Conservation (phyloP, 2,113 vertebrate species). For the Anthoscopus minutus region DNA sequence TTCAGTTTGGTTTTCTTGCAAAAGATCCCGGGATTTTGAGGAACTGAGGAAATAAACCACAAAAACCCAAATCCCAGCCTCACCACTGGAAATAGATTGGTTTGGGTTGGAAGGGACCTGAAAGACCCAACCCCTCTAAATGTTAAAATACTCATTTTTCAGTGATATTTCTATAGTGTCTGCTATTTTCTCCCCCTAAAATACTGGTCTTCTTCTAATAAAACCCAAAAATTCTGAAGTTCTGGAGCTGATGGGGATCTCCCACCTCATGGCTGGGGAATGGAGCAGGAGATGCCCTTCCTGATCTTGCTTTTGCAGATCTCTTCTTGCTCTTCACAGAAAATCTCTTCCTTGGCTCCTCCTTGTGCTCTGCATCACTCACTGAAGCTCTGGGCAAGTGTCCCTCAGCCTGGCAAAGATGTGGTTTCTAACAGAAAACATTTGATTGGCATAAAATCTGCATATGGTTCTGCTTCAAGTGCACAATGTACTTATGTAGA, state of each 20-base stretch:
- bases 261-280: fast-evolving
- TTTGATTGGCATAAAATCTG: neutral
- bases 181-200: neutral
- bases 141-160: neutral
- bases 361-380: neutral
- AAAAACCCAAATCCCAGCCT: neutral
- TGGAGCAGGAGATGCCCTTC: neutral
- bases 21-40: neutral
- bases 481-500: constrained; percentile 20
- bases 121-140: neutral
- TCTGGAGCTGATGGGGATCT: neutral
- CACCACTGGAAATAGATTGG: neutral
- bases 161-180: neutral
- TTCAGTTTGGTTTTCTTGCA: neutral
- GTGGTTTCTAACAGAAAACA: neutral
- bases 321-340: neutral
- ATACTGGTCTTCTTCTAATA: neutral
- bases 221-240: neutral
- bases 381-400: neutral
- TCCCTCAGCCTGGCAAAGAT: neutral
- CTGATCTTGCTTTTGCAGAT: neutral
- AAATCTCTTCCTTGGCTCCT: neutral
- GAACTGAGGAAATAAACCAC: neutral
- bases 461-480: neutral
- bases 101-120: neutral